phyloP scores from a whole-genome alignment of 2,888 invertebrate species.

The Cheilosia scutellata region DNA sequence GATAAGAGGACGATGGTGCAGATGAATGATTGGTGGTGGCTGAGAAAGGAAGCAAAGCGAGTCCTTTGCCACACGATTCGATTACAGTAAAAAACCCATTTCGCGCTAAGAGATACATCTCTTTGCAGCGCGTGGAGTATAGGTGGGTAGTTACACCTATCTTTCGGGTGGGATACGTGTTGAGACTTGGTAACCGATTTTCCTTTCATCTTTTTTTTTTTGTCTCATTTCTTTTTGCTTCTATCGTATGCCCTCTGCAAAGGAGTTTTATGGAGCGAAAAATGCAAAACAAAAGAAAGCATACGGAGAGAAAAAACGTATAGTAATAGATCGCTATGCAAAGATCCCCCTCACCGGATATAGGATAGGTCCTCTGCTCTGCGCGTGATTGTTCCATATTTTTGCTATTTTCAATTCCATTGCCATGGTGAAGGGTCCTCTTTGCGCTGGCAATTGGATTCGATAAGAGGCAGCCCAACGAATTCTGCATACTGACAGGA shows the following conservation, averaged over 20 bases:
- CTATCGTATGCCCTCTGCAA: neutral
- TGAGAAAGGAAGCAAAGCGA: slow-evolving; percentile 46
- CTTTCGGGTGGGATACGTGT: slow-evolving; percentile 46
- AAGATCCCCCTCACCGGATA: slow-evolving; percentile 21
- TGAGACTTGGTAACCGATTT: slow-evolving; percentile 67
- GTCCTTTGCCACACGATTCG: slow-evolving; percentile 70
- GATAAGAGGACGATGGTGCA: slow-evolving; percentile 25
- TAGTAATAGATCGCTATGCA: slow-evolving; percentile 50
- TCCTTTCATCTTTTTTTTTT: slow-evolving; percentile 36
- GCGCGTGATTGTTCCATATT: slow-evolving; percentile 63
- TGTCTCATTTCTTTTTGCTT: neutral
- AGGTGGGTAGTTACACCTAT: slow-evolving; percentile 31
- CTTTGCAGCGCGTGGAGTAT: neutral
- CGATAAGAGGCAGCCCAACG: slow-evolving; percentile 6
- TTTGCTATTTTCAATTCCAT: neutral
- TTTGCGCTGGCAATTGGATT: neutral
- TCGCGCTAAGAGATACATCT: slow-evolving; percentile 70
- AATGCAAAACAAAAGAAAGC: slow-evolving; percentile 71
- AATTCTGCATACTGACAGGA: slow-evolving; percentile 57
- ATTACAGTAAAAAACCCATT: slow-evolving; percentile 63
- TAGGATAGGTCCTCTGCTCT: slow-evolving; percentile 18
- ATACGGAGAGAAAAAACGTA: slow-evolving; percentile 30
- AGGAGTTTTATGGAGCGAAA: slow-evolving; percentile 69
- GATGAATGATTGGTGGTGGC: slow-evolving; percentile 52
- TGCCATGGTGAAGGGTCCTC: neutral